Evolutionary conservation across 2,888 invertebrate genomes (phyloP).

Genomic region (Lithophane semibrunnea): DNA sequence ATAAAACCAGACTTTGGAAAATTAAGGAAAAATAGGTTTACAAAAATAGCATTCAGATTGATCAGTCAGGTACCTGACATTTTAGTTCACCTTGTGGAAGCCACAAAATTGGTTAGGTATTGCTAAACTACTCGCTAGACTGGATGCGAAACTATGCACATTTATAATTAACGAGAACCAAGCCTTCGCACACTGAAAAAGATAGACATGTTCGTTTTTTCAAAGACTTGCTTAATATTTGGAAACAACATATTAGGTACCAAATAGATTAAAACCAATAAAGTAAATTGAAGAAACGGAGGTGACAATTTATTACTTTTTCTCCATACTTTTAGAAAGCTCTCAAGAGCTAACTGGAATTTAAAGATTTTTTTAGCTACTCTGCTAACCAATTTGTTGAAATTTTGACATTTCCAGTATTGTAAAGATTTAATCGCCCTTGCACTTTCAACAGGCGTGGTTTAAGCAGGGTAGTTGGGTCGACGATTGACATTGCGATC

Average conservation of each 20-base stretch:
- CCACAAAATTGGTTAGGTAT: slow-evolving; percentile 22
- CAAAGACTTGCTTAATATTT: neutral
- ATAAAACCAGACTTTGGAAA: too few relatives aligned
- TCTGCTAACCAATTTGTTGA: neutral
- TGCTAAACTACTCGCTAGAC: slow-evolving; percentile 1
- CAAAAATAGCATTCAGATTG: neutral
- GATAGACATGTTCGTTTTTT: neutral
- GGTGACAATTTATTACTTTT: neutral
- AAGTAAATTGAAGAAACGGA: too few relatives aligned
- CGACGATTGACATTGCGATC: too few relatives aligned
- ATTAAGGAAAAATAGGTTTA: too few relatives aligned
- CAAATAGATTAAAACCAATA: neutral
- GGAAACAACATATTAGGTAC: neutral
- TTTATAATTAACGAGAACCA: slow-evolving; percentile 15
- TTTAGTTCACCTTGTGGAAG: neutral
- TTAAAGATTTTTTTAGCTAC: neutral
- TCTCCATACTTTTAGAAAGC: neutral
- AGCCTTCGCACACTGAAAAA: slow-evolving; percentile 22
- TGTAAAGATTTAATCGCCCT: neutral
- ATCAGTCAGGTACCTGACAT: neutral
- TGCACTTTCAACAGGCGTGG: neutral
- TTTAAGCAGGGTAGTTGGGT: too few relatives aligned
- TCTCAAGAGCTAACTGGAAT: neutral
- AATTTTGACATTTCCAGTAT: neutral
- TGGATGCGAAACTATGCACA: slow-evolving; percentile 13